phyloP scores from a whole-genome alignment of 92 coral and sea anemone species.

The Chrysogorgia sp. region DNA sequence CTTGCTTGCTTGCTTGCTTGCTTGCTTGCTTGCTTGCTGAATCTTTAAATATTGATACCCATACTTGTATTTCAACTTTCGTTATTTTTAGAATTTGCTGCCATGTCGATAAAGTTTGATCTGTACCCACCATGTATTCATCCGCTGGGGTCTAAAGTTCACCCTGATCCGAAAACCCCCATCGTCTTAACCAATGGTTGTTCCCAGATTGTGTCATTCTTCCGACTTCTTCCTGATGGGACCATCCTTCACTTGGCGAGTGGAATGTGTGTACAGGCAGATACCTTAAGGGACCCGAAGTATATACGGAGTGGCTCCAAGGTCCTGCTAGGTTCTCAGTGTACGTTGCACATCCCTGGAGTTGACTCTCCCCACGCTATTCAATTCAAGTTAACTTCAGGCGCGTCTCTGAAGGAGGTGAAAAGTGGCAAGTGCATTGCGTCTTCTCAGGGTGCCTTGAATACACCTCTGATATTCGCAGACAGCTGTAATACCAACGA shows the following conservation, averaged over 20 bases:
- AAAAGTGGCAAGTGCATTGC: conserved; percentile 37
- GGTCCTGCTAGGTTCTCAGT: not conserved
- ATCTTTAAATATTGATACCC: not conserved
- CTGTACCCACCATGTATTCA: conserved; percentile 24
- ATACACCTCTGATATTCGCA: conserved; percentile 5
- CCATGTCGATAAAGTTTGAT: conserved; percentile 23
- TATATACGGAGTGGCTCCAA: not conserved
- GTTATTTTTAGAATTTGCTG: conserved; percentile 1
- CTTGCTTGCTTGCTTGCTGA: not conserved
- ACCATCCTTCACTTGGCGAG: conserved; percentile 28
- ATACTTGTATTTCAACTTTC: not conserved
- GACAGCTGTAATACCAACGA: conserved; percentile 7
- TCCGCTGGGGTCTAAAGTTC: not conserved
- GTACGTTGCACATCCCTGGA: conserved; percentile 21
- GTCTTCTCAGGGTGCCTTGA: not conserved
- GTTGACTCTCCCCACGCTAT: conserved; percentile 10
- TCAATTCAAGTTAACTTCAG: conserved; percentile 24
- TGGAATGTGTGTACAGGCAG: conserved; percentile 31
- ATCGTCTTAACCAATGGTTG: conserved; percentile 14
- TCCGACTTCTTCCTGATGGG: conserved; percentile 13
- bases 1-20: too few species aligned
- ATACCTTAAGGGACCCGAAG: conserved; percentile 22
- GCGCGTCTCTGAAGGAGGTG: conserved; percentile 12
- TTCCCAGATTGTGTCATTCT: not conserved
- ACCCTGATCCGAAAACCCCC: conserved; percentile 14